A percentile compares a stretch with the other conserved stretches of the same genome.
Evolutionary conservation across 2,113 vertebrate genomes (phyloP).

Genomic region (Oncorhynchus mykiss): DNA sequence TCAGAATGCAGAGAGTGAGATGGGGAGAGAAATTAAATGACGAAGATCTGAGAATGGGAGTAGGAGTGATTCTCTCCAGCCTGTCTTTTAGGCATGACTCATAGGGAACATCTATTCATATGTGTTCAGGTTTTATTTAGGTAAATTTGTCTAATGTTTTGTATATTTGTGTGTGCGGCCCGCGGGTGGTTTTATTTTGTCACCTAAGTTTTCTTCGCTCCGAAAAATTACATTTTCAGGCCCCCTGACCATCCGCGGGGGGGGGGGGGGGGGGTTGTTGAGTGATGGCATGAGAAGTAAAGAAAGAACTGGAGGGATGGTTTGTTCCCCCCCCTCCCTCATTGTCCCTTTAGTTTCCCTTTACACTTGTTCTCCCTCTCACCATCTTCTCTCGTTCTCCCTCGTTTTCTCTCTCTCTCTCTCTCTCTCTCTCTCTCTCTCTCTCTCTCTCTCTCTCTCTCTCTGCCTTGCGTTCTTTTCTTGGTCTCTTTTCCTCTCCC

Average conservation of each 20-base stretch:
- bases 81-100: neutral
- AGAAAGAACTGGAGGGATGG: no score
- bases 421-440: neutral
- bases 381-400: conserved; percentile 43
- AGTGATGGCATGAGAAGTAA: neutral
- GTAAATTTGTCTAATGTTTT: neutral
- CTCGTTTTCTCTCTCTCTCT: neutral
- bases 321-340: neutral
- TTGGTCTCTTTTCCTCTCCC: conserved; percentile 20
- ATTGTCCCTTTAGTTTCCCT: neutral
- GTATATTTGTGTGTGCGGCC: no score
- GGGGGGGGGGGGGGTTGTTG: neutral
- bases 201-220: no score
- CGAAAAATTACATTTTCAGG: no score
- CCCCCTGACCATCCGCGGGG: no score
- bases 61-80: neutral
- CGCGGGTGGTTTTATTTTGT: no score
- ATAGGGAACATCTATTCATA: neutral
- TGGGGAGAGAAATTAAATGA: neutral
- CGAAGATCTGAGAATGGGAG: neutral
- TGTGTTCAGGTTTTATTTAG: neutral
- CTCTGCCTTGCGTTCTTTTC: conserved; percentile 53
- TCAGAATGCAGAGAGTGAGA: neutral
- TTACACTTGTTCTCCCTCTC: neutral
- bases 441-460: neutral